Base-by-base conservation (phyloP, 2,888 invertebrate species). In the Polia nebulosa region DNA sequence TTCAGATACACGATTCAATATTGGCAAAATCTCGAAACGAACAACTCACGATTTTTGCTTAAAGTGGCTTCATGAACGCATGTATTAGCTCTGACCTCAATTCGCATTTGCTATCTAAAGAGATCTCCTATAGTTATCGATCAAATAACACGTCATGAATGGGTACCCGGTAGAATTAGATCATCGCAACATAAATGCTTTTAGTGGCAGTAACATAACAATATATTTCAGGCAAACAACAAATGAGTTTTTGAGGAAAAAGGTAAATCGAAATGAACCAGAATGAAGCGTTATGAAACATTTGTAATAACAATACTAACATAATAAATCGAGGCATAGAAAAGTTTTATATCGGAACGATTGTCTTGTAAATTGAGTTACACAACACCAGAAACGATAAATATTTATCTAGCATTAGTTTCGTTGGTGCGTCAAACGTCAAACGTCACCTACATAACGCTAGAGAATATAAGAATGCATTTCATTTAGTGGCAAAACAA, bases 31-130 rank as follows among this genome's bases (percentile, higher is more conserved):
- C 75, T 81, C 57, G 62, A 82, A 70, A 57, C 41, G 29, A 72
- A 45, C 39, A 17, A 39, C 53, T 75, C 80, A 80, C 67, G 67
- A 75, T 76, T 81, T 80, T 77, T 81, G 69, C 66, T 76, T 70
- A 76, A 83, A 86, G 84, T 82, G 79, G 74, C 80, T 84, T 76
- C 85, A 80, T 85, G 82, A 80, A 86, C 77, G 83, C 83, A 87
- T 83, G 82, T 75, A 39, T 60, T 49, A 63, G 49, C 44, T 51
- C 65, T 88, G 93, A 75, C 92, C 92, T 88, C 86, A 90, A 89
- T 93, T 85, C 81, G 69, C 78, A 80, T 78, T 73, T 85, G 82
- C 83, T 91, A 93, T 93, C 92, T 89, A 82, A 89, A 91, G 86
- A 91, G 88, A 91, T 91, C 90, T 89, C 81, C 75, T 87, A 45